phyloP scores from a whole-genome alignment of 2,113 vertebrate species.

The Oreotrochilus melanogaster region DNA sequence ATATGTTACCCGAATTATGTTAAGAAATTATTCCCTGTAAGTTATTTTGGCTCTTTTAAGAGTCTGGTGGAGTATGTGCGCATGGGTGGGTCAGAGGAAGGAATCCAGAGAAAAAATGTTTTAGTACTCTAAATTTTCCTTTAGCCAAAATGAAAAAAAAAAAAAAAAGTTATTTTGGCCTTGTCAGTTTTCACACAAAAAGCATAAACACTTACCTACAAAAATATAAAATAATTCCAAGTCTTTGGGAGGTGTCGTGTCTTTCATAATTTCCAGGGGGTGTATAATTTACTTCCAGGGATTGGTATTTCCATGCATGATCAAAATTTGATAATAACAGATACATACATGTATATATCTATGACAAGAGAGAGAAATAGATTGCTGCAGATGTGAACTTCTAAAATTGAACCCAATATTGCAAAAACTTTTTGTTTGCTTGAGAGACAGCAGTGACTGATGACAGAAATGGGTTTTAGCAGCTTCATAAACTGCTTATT shows the following conservation, averaged over 20 bases:
- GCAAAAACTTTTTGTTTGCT: neutral
- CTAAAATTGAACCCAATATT: neutral
- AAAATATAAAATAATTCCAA: neutral
- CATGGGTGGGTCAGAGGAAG: neutral
- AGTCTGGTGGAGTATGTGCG: neutral
- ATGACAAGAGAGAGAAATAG: neutral
- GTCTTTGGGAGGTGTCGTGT: neutral
- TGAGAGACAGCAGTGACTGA: neutral
- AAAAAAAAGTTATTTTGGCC: neutral
- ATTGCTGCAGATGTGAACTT: neutral
- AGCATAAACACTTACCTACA: neutral
- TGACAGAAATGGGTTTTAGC: neutral
- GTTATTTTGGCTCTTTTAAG: neutral
- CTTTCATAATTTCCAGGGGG: neutral
- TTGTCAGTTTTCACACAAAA: neutral
- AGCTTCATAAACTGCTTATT: neutral
- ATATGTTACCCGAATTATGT: neutral
- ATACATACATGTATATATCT: fast-evolving
- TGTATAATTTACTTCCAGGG: neutral
- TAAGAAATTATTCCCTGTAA: neutral
- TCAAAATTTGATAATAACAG: neutral
- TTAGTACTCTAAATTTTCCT: neutral
- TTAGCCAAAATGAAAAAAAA: neutral
- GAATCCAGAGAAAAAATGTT: neutral
- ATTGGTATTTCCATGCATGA: neutral